A percentile compares a stretch with the other conserved stretches of the same genome.
Conservation (phyloP, 2,888 invertebrate genomes). For the Pseudococcus jackbeardsleyi region DNA sequence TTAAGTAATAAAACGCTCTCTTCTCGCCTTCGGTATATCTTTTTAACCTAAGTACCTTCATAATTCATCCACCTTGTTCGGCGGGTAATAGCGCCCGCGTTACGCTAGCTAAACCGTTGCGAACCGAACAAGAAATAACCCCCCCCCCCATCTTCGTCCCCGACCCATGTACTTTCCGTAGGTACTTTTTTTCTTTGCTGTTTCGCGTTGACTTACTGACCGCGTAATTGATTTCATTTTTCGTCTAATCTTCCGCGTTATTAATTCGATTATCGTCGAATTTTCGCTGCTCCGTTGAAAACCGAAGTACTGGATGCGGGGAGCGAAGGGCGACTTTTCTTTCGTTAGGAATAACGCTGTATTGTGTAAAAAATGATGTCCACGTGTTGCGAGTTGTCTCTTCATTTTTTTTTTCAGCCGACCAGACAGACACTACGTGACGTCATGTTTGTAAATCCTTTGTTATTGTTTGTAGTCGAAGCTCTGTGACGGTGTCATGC, state of each 20-base stretch:
- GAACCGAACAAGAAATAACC: neutral
- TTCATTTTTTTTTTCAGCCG: neutral
- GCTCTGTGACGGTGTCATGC: neutral
- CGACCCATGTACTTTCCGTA: neutral
- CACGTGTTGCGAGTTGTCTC: neutral
- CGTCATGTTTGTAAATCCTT: neutral
- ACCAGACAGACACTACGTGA: neutral
- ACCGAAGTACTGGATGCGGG: neutral
- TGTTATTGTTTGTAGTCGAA: neutral
- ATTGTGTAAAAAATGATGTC: neutral
- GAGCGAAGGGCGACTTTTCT: neutral
- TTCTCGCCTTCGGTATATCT: constrained; percentile 35
- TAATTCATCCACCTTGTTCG: constrained; percentile 20
- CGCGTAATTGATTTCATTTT: constrained; percentile 37
- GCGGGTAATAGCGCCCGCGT: neutral
- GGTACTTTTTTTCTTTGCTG: neutral
- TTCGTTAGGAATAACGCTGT: neutral
- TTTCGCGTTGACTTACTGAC: constrained; percentile 9
- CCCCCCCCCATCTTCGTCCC: neutral
- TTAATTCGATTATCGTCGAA: neutral
- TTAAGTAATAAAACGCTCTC: constrained; percentile 44
- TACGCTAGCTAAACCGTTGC: neutral
- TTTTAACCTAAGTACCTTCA: constrained; percentile 15
- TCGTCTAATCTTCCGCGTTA: constrained; percentile 10
- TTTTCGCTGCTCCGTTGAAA: neutral